Percentiles rank a stretch among this genome's conserved stretches.
These are phyloP conservation scores for Congeria kusceri DNA, from an alignment of 2,888 invertebrate genomes.

Conservation along the genomic window DNA sequence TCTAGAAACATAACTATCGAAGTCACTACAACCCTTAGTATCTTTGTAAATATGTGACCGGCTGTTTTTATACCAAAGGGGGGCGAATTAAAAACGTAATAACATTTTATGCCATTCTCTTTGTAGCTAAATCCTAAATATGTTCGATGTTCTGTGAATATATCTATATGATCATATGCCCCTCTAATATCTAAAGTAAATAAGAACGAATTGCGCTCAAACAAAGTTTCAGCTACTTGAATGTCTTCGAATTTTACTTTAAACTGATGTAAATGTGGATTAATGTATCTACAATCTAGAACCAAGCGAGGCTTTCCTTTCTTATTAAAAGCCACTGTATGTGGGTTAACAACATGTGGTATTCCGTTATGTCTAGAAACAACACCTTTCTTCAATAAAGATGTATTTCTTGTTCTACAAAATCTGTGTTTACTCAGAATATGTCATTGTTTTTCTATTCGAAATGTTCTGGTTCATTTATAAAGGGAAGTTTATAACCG, in stretches of 20 bases:
- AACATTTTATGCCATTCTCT: neutral
- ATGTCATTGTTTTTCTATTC: constrained; percentile 16
- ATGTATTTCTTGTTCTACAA: constrained; percentile 19
- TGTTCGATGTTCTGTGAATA: constrained; percentile 2
- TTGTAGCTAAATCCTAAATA: constrained; percentile 25
- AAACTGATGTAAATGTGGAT: constrained; percentile 26
- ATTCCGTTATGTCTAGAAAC: neutral
- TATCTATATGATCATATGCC: constrained; percentile 42
- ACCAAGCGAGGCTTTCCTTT: constrained; percentile 33
- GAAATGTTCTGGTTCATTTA: neutral
- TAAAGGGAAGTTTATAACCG: neutral
- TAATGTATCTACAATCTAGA: constrained; percentile 42
- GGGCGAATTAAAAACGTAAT: too few relatives aligned
- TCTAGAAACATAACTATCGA: too few relatives aligned
- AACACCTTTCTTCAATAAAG: constrained; percentile 4
- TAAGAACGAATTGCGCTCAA: constrained; percentile 16
- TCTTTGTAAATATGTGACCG: too few relatives aligned
- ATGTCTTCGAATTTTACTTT: constrained; percentile 46
- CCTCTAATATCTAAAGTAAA: constrained; percentile 35
- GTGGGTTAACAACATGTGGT: constrained; percentile 36
- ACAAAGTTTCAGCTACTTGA: constrained; percentile 20
- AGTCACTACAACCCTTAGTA: too few relatives aligned
- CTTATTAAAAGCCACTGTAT: constrained; percentile 44
- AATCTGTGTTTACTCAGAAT: constrained; percentile 5
- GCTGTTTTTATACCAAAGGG: too few relatives aligned